A percentile compares a stretch with the other conserved stretches of the same genome.
These are phyloP conservation scores for Hylia prasina DNA, from an alignment of 2,113 vertebrate genomes.

Conservation along the genomic window DNA sequence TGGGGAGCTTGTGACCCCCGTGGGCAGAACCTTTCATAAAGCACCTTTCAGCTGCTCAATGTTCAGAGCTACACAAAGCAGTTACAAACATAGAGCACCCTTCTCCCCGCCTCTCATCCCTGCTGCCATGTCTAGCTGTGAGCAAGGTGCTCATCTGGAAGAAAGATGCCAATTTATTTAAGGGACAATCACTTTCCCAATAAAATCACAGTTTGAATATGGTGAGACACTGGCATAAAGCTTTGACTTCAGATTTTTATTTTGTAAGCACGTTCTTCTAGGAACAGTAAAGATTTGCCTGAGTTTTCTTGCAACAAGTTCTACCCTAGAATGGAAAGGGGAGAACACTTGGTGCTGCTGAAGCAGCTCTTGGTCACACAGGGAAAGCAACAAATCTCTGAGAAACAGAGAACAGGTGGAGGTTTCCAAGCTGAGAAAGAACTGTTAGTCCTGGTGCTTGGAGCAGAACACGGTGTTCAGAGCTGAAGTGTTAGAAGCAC, in stretches of 20 bases:
- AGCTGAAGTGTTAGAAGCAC: background rate
- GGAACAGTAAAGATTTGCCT: background rate
- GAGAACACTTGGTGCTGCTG: background rate
- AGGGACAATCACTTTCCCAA: background rate
- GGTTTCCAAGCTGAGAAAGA: background rate
- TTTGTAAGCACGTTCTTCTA: background rate
- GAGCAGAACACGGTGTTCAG: background rate
- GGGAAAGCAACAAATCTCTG: background rate
- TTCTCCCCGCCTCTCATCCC: background rate
- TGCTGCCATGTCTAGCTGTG: background rate
- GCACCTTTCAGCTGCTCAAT: background rate
- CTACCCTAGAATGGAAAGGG: background rate
- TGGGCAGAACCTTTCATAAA: background rate
- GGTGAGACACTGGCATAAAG: background rate
- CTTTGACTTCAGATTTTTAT: background rate
- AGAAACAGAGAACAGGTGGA: background rate
- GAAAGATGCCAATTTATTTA: background rate
- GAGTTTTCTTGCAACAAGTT: background rate
- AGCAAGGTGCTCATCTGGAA: background rate
- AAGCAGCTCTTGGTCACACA: background rate
- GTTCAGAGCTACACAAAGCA: background rate
- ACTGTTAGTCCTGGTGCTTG: background rate
- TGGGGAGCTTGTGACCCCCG: fast-evolving
- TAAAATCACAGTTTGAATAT: background rate
- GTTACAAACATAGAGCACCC: background rate